Evolutionary conservation across 2,888 invertebrate genomes (phyloP).

Genomic region (Amphimallon solstitiale): DNA sequence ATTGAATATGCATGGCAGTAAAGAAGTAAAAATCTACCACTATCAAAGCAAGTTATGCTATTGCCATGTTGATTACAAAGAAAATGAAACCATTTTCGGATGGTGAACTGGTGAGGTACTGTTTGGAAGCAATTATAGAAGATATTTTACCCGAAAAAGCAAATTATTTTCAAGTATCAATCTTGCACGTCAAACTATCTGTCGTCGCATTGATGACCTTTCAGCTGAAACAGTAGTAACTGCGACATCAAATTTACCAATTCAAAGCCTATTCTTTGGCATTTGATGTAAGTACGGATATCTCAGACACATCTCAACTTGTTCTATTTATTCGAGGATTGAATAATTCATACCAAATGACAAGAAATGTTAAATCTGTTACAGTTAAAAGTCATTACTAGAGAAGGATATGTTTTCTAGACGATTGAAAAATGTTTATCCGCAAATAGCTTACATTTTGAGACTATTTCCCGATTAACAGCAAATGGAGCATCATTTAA

Average conservation of each 20-base stretch:
- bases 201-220: too few relatives aligned
- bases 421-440: conserved; percentile 19
- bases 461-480: too few relatives aligned
- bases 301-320: too few relatives aligned
- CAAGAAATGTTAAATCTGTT: not conserved
- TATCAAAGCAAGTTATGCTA: conserved; percentile 16
- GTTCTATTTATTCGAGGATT: too few relatives aligned
- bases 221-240: not conserved
- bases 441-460: conserved; percentile 11
- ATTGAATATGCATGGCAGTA: too few relatives aligned
- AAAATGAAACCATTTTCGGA: conserved; percentile 1
- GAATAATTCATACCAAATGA: too few relatives aligned
- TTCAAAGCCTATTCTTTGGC: conserved; percentile 21
- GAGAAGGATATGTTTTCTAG: conserved; percentile 14
- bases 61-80: conserved; percentile 6
- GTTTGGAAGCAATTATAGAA: too few relatives aligned
- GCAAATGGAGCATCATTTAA: too few relatives aligned
- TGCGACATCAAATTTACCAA: conserved; percentile 12
- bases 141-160: too few relatives aligned
- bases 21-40: not conserved
- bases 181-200: too few relatives aligned
- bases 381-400: conserved; percentile 13
- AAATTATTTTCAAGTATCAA: too few relatives aligned
- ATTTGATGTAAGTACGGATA: not conserved
- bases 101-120: too few relatives aligned